Evolutionary conservation across 2,113 vertebrate species (phyloP).

Genomic region (Murina feae): DNA sequence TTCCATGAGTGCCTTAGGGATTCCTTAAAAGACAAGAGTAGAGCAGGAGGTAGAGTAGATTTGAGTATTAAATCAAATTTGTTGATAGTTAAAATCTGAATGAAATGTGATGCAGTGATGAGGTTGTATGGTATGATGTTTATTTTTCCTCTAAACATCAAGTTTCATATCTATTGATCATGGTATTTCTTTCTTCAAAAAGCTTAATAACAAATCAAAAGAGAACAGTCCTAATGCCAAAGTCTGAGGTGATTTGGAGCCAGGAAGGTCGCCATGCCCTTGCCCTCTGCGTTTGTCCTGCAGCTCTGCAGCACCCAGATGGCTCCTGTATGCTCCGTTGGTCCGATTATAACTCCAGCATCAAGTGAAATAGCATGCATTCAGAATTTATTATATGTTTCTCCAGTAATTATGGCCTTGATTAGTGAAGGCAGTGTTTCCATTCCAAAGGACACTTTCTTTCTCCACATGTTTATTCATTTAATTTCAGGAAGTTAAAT

Average conservation of each 20-base stretch:
- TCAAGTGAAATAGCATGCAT: conserved; percentile 80
- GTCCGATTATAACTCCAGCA: conserved; percentile 77
- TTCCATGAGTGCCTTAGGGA: neutral
- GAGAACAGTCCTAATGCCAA: neutral
- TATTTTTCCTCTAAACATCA: neutral
- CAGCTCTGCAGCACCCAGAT: conserved; percentile 71
- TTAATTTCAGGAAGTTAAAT: conserved; percentile 45
- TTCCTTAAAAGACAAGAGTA: neutral
- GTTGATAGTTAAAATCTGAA: neutral
- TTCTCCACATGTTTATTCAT: conserved; percentile 51
- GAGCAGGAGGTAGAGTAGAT: neutral
- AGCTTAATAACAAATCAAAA: conserved; percentile 29
- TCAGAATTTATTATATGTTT: conserved; percentile 68
- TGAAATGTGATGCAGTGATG: neutral
- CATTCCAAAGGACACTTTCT: conserved; percentile 35
- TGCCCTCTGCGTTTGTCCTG: conserved; percentile 70
- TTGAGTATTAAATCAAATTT: neutral
- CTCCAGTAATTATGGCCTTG: conserved; percentile 56
- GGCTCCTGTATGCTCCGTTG: conserved; percentile 78
- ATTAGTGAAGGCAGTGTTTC: conserved; percentile 62
- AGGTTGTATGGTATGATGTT: neutral
- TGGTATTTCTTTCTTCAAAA: neutral
- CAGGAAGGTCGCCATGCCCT: conserved; percentile 74
- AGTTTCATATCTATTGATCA: neutral
- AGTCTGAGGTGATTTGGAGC: neutral